A percentile compares a stretch with the other conserved stretches of the same genome.
Evolutionary conservation across 1,140 invertebrate species (phyloP).

Genomic region (Sesamia nonagrioides): DNA sequence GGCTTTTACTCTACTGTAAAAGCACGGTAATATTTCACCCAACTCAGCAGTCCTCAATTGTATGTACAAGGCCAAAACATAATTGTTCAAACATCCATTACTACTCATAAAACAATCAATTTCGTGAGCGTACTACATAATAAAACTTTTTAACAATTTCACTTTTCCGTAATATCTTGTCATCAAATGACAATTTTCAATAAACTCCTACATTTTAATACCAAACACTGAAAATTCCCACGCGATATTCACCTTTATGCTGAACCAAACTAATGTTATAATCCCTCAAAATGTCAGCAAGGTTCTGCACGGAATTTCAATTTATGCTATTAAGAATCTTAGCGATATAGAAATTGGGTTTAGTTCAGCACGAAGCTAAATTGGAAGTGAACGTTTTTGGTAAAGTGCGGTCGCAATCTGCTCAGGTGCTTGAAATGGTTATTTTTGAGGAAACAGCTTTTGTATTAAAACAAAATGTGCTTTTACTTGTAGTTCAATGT

Average conservation of each 20-base stretch:
- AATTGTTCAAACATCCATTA: not conserved
- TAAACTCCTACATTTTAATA: constrained; percentile 25
- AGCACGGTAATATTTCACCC: too few species aligned
- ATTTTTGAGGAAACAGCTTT: constrained; percentile 66
- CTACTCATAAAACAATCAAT: not conserved
- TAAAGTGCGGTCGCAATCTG: constrained; percentile 83
- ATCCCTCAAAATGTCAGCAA: not conserved
- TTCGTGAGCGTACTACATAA: not conserved
- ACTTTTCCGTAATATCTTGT: not conserved
- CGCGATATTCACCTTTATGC: constrained; percentile 13
- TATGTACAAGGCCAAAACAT: not conserved
- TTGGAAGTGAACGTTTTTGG: constrained; percentile 70
- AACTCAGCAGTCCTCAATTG: too few species aligned
- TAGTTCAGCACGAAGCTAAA: constrained; percentile 32
- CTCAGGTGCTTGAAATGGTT: constrained; percentile 72
- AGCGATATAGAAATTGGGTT: constrained; percentile 49
- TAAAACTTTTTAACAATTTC: constrained; percentile 16
- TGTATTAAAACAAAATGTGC: constrained; percentile 47
- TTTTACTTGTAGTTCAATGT: constrained; percentile 27
- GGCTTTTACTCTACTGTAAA: too few species aligned
- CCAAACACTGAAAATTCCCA: not conserved
- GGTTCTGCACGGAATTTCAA: constrained; percentile 10
- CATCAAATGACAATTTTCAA: constrained; percentile 44
- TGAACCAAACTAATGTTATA: not conserved
- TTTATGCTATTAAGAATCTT: constrained; percentile 21